Base-by-base conservation (phyloP, 2,888 invertebrate genomes). In the Polia nebulosa region DNA sequence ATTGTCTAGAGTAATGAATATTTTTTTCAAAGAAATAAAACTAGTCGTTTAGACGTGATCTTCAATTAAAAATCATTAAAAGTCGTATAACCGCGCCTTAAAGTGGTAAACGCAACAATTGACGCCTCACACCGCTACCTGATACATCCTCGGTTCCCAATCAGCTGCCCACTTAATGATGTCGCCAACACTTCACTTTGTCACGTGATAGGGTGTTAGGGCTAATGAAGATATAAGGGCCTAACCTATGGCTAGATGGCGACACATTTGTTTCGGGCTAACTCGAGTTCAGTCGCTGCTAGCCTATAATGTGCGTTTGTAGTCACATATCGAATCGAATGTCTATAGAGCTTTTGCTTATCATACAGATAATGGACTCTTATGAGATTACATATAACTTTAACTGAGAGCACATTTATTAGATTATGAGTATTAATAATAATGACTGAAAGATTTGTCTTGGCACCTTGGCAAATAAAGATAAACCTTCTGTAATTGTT, bases 171-270 rank as follows among this genome's bases (percentile, higher is more conserved):
- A 44, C 41, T 71, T 59, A 36, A 72, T 72, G 44, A 36, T 17
- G n/a, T 25, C 72, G 62, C 69, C 69, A 32, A 70, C 69, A n/a
- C 52, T 39, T 20, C 44, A 11, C 17, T 53, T n/a, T 63, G 25
- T 45, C 44, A 36, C 22, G 17, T 20, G 36, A 39, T 52, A 45
- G 29, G 17, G 44, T 29, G 44, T 52, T 45, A 25, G 25, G 25
- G 39, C 36, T 72, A 70, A 70, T 72, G 69, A 72, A 62, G 44
- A 62, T 62, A 15, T 39, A 72, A 15, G 4, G 29, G 25, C 13
- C 11, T 9, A 62, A 20, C 29, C 13, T 25, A 45, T 36, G 51
- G 8, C 51, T 39, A 29, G 29, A 36, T 53, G 34, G 52, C 3
- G 2, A 45, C 7, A 25, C 44, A 61, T 72, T 52, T 17, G 17